phyloP scores from a whole-genome alignment of 2,888 invertebrate species.

The Meliscaeva auricollis region DNA sequence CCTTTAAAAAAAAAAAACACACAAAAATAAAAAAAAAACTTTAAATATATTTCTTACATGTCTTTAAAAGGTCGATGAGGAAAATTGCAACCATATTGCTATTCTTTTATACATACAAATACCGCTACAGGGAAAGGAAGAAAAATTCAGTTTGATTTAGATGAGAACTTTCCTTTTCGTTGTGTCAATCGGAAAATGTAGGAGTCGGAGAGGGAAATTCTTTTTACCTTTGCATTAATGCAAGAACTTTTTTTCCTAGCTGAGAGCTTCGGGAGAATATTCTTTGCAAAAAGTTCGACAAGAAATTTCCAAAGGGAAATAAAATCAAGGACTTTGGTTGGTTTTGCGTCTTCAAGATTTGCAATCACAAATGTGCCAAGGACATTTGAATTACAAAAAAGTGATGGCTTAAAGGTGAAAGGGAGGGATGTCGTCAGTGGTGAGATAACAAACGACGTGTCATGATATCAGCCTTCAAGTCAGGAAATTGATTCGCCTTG shows the following conservation, averaged over 20 bases:
- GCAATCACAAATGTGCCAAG: conserved; percentile 68
- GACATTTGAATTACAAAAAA: conserved; percentile 46
- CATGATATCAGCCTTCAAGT: conserved; percentile 56
- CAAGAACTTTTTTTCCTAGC: not conserved
- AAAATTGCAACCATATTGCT: conserved; percentile 53
- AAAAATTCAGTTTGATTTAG: conserved; percentile 50
- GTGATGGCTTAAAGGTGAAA: conserved; percentile 18
- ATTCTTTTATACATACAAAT: conserved; percentile 12
- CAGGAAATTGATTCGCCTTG: conserved; percentile 58
- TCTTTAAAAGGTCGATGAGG: conserved; percentile 43
- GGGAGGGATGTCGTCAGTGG: conserved; percentile 7
- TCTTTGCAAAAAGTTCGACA: conserved; percentile 23
- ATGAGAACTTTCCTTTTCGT: conserved; percentile 60
- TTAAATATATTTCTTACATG: conserved; percentile 46
- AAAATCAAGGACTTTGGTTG: conserved; percentile 44
- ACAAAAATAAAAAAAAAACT: conserved; percentile 6
- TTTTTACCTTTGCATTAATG: conserved; percentile 25
- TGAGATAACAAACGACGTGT: conserved; percentile 57
- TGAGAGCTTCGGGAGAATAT: conserved; percentile 11
- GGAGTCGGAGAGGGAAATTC: conserved; percentile 14
- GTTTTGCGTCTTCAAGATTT: conserved; percentile 47
- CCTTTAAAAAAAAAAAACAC: not conserved
- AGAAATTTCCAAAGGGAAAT: conserved; percentile 28
- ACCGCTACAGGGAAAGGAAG: conserved; percentile 21
- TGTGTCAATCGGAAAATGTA: conserved; percentile 48